Conservation (phyloP, 2,797 vertebrate species). For the Lindbergichthys nudifrons region DNA sequence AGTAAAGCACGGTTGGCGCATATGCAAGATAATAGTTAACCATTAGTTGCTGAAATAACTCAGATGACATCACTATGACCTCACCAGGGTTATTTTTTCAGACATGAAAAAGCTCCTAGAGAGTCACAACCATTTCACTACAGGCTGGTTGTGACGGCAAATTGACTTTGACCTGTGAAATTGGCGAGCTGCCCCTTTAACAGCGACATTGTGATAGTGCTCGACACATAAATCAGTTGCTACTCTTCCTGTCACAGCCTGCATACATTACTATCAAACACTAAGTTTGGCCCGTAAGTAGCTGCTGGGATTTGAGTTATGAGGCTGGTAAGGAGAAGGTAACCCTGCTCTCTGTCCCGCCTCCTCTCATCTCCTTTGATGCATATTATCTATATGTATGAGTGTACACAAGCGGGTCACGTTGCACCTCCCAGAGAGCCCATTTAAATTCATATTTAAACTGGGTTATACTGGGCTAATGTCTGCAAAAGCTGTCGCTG, state of each 20-base stretch:
- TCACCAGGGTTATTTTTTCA: not conserved
- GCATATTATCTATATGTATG: constrained; percentile 58
- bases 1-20: no score
- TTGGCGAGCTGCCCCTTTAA: constrained; percentile 11
- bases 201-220: not conserved
- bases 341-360: constrained; percentile 8
- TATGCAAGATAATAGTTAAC: not conserved
- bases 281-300: constrained; percentile 32
- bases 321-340: constrained; percentile 23
- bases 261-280: constrained; percentile 44
- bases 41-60: not conserved
- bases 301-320: constrained; percentile 51
- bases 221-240: constrained; percentile 18
- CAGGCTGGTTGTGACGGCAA: not conserved
- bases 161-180: constrained; percentile 15
- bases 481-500: constrained; percentile 40
- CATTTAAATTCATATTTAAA: constrained; percentile 55
- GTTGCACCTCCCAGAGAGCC: constrained; percentile 55
- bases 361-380: constrained; percentile 36
- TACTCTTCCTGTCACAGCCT: constrained; percentile 17
- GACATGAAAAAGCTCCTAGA: not conserved
- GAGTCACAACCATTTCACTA: not conserved
- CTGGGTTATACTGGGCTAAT: constrained; percentile 51
- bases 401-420: constrained; percentile 58
- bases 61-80: not conserved